A percentile compares a stretch with the other conserved stretches of the same genome.
Conservation (phyloP, 2,888 invertebrate genomes). For the Epinotia ramella region DNA sequence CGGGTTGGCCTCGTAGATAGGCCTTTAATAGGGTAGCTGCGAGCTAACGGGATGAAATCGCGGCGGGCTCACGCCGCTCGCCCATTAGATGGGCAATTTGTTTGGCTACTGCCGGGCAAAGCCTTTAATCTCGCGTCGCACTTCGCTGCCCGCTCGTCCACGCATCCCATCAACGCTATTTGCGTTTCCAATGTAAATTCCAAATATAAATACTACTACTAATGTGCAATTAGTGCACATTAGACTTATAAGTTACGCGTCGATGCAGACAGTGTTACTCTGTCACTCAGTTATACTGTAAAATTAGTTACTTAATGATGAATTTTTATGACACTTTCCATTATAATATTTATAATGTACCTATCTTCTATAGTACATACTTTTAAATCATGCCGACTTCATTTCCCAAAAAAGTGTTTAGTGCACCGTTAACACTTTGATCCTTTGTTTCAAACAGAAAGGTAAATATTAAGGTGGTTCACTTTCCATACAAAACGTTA, state of each 20-base stretch:
- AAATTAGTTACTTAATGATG: too few species aligned
- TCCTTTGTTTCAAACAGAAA: too few species aligned
- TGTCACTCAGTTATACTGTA: too few species aligned
- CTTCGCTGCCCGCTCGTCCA: conserved; percentile 44
- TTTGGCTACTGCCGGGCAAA: conserved; percentile 70
- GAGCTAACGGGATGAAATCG: conserved; percentile 57
- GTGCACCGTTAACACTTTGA: too few species aligned
- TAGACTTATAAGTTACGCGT: background rate
- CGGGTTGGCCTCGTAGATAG: background rate
- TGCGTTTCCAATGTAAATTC: conserved; percentile 42
- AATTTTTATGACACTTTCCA: too few species aligned
- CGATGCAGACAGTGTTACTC: background rate
- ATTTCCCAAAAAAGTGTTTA: too few species aligned
- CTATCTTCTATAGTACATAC: too few species aligned
- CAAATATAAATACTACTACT: conserved; percentile 18
- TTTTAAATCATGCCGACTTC: too few species aligned
- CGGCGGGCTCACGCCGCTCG: conserved; percentile 60
- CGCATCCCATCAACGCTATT: conserved; percentile 41
- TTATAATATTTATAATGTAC: too few species aligned
- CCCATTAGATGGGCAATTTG: conserved; percentile 77
- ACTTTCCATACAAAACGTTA: too few species aligned
- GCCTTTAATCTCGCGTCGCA: conserved; percentile 69
- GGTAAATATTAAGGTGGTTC: too few species aligned
- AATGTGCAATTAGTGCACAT: too few species aligned
- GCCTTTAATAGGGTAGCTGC: conserved; percentile 55